Evolutionary conservation across 2,888 invertebrate genomes (phyloP).

Genomic region (Aquatica leii): DNA sequence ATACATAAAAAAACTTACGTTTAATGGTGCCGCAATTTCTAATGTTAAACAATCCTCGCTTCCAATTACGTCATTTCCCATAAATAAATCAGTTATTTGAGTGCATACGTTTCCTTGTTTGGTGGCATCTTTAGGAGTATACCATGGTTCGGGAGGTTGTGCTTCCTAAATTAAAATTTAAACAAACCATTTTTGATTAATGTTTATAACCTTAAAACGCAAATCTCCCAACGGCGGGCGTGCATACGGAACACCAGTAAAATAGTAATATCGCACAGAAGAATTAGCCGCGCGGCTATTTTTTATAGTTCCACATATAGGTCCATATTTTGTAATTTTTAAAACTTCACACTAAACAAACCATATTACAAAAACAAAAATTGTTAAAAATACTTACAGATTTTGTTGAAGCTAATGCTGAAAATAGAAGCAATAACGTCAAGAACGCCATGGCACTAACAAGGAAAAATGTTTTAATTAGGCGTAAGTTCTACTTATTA

Average conservation of each 20-base stretch:
- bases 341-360: not conserved
- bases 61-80: constrained; percentile 17
- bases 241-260: constrained; percentile 34
- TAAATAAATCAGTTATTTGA: constrained; percentile 12
- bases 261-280: not conserved
- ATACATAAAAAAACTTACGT: not conserved
- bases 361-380: too few species aligned
- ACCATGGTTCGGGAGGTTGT: constrained; percentile 14
- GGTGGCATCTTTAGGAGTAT: constrained; percentile 9
- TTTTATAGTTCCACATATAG: not conserved
- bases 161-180: constrained; percentile 17
- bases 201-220: constrained; percentile 50
- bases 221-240: constrained; percentile 45
- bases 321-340: not conserved
- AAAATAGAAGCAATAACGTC: too few species aligned
- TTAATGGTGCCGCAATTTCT: constrained; percentile 19
- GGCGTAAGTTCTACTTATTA: too few species aligned
- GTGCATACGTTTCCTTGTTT: constrained; percentile 6
- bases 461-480: too few species aligned
- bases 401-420: too few species aligned
- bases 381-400: too few species aligned
- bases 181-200: constrained; percentile 1
- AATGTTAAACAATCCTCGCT: constrained; percentile 28
- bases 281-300: not conserved
- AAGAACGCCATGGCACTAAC: too few species aligned